Evolutionary conservation across 2,113 vertebrate species (phyloP).

Genomic region (Marmota monax): DNA sequence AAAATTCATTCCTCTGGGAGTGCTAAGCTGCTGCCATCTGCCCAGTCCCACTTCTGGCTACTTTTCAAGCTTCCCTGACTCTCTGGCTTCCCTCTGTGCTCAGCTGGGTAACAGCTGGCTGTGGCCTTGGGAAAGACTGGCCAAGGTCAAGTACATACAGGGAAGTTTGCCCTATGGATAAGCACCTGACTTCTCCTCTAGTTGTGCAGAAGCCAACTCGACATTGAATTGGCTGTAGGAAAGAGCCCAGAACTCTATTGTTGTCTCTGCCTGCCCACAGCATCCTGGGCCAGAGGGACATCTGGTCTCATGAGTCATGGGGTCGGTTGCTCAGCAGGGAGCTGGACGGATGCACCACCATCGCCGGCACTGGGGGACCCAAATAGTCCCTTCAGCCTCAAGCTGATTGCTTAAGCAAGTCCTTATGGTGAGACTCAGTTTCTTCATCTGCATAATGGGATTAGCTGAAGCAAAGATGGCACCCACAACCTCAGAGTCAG

Average conservation of each 20-base stretch:
- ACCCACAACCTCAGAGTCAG: neutral
- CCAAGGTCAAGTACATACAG: conserved; percentile 36
- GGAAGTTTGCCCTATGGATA: neutral
- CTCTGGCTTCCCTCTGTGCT: conserved; percentile 27
- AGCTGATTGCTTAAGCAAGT: neutral
- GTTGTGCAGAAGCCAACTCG: neutral
- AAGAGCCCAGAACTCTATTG: neutral
- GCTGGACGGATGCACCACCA: neutral
- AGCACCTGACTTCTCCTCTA: neutral
- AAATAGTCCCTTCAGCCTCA: neutral
- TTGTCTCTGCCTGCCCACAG: neutral
- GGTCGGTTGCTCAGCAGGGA: neutral
- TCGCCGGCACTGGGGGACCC: neutral
- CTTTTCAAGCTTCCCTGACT: conserved; percentile 14
- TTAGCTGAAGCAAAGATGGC: neutral
- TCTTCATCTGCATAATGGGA: neutral
- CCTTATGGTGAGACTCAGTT: neutral
- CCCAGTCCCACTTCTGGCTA: neutral
- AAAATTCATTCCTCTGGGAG: neutral
- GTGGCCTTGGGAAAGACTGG: neutral
- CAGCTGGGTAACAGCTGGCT: conserved; percentile 62
- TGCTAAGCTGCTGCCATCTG: neutral
- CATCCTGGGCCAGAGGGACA: neutral
- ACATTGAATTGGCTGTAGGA: neutral
- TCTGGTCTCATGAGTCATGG: neutral